These are phyloP conservation scores for Eudyptes chrysolophus DNA, from an alignment of 2,113 vertebrate species.

Conservation along the genomic window DNA sequence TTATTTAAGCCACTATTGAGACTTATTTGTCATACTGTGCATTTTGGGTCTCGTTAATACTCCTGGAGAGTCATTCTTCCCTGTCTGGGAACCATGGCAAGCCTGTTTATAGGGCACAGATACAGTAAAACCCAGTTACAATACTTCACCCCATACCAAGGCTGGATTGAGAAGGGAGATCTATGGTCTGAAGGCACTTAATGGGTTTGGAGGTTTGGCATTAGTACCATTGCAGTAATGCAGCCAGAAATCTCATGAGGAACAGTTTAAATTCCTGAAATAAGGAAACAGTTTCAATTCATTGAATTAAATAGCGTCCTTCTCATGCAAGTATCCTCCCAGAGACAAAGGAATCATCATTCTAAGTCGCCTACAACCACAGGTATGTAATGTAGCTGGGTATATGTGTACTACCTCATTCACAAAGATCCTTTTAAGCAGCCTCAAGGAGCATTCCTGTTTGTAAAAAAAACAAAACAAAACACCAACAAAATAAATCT, in stretches of 20 bases:
- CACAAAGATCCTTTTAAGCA: not conserved
- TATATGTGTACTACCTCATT: not conserved
- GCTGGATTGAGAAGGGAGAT: fast-evolving
- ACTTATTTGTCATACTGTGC: not conserved
- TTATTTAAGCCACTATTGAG: not conserved
- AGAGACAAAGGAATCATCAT: not conserved
- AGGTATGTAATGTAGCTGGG: not conserved
- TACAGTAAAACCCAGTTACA: not conserved
- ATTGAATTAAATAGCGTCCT: not conserved
- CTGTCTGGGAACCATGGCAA: not conserved
- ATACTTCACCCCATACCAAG: not conserved
- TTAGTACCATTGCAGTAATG: not conserved
- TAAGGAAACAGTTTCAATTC: not conserved
- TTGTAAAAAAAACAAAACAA: not conserved
- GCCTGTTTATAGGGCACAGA: not conserved
- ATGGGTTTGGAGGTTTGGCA: not conserved
- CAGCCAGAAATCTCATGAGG: not conserved
- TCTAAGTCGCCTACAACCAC: not conserved
- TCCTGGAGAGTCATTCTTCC: not conserved
- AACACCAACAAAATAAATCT: not conserved
- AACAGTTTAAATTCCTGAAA: not conserved
- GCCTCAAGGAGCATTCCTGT: not conserved
- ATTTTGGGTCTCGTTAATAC: not conserved
- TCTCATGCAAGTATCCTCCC: not conserved
- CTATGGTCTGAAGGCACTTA: not conserved